Base-by-base conservation (phyloP, 2,113 vertebrate genomes). In the Bufo bufo region DNA sequence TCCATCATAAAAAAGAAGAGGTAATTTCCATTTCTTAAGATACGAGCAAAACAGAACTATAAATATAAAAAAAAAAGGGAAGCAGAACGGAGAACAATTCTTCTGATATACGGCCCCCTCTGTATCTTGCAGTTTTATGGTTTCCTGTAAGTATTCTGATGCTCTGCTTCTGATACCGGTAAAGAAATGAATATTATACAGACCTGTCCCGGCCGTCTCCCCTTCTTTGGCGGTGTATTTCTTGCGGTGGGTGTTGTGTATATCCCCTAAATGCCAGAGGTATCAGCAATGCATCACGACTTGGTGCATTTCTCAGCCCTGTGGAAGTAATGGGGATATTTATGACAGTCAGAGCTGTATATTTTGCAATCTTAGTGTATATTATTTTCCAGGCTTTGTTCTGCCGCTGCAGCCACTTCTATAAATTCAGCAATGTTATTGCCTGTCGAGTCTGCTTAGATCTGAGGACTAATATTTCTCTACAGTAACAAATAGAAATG, bases 341-440 rank as follows among this genome's bases (percentile, higher is more conserved):
- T 83, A 88, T 83, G 87, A 82, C 72, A 83, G 81, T 75, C 87
- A 83, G 54, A 74, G 54, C 87, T 83, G 71, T 88, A 88, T 88
- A 88, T 88, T 88, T 77, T 87, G 86, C 86, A 82, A 66, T 87
- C 79, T 87, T 82, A 82, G 69, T 33, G 87, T 88, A 83, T 88
- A 82, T 83, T 75, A 52, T 80, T 88, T 83, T 63, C 45, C 17
- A 19, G 71, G 65, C 69, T 83, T 88, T 88, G 87, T 88, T 88
- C 80, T 88, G 77, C 80, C 43, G 49, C 33, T 63, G 80, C 87
- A 72, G 79, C 80, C 87, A 88, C 20, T 88, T 65, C 87, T 88
- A 88, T 88, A 88, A 88, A 88, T 88, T 88, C 87, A 83, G 79
- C 87, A 83, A 75, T 77, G 87, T 88, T 88, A 88, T 88, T 88